Evolutionary conservation across 53 echinoderm and acorn worm species (phyloP), one percentile per base, ranked within the genome.

Genomic region (Stichopus horrens): DNA sequence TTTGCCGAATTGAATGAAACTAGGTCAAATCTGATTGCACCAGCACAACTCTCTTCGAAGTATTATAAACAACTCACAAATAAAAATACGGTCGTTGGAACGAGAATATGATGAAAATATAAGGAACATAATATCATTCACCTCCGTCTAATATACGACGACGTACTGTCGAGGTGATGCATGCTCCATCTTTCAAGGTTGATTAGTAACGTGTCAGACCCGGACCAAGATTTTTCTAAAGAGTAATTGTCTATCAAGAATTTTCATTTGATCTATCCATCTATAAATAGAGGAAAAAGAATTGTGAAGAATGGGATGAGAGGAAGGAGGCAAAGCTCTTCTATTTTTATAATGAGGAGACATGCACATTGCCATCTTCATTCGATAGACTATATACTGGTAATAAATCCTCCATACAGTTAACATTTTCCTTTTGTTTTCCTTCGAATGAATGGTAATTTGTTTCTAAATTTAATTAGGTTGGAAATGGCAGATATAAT

Each of bases 171-270:
- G 71, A 18, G 71, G 0, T 71, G 18, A 71, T 71, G 18, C 19
- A 71, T 71, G n/a, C 71, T 71, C 19, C 19, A 71, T 13, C 7
- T 71, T 16, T 16, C n/a, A 71, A 71, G 1, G 16, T 18, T 71
- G 71, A 71, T 71, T 71, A 71, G 16, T 18, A 71, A 71, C 71
- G 18, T 71, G 71, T 71, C 71, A 71, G 71, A 18, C n/a, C n/a
- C 37, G 4, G 71, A 71, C 71, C 18, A n/a, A 16, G 16, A 71
- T 71, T 71, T 71, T 18, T 7, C n/a, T 7, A 18, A 71, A 71
- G 71, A 71, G 71, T 71, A 71, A 71, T 71, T 71, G 71, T 71
- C 19, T 71, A 71, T 71, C 71, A 71, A 71, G 71, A 71, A 16
- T 59, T 71, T 71, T 71, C 71, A 19, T 71, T 71, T 71, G n/a